phyloP scores from a whole-genome alignment of 1,140 invertebrate species.

The Hestina assimilis region DNA sequence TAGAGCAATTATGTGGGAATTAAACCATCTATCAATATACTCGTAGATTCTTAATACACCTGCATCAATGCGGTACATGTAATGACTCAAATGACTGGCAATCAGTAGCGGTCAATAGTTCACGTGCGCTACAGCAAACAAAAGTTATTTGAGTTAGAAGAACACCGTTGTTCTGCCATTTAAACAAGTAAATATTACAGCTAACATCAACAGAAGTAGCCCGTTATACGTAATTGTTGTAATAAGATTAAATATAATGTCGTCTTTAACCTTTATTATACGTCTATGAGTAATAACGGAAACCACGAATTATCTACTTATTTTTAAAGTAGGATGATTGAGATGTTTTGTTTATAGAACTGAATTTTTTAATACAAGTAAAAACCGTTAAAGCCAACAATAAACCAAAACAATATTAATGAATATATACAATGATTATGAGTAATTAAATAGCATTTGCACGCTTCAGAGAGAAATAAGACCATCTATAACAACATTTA shows the following conservation, averaged over 20 bases:
- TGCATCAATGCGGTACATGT: conserved; percentile 42
- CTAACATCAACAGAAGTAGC: neutral
- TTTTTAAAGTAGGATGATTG: too few relatives aligned
- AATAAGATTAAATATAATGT: neutral
- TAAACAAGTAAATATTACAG: neutral
- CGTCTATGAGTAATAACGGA: neutral
- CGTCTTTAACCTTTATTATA: neutral
- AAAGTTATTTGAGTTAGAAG: conserved; percentile 1
- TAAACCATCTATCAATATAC: conserved; percentile 65
- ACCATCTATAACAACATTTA: too few relatives aligned
- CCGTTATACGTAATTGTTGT: neutral
- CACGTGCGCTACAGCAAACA: conserved; percentile 21
- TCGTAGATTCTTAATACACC: conserved; percentile 50
- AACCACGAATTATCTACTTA: neutral
- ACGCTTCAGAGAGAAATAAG: too few relatives aligned
- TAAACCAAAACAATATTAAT: too few relatives aligned
- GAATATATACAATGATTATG: too few relatives aligned
- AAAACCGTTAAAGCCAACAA: too few relatives aligned
- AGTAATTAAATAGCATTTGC: too few relatives aligned
- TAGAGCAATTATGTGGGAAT: conserved; percentile 57
- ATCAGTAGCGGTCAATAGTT: conserved; percentile 57
- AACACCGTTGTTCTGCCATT: neutral
- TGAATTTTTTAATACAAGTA: too few relatives aligned
- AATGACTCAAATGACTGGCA: conserved; percentile 50
- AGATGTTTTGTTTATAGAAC: too few relatives aligned